Evolutionary conservation across 2,888 invertebrate species (phyloP).

Genomic region (Sycophila texana): DNA sequence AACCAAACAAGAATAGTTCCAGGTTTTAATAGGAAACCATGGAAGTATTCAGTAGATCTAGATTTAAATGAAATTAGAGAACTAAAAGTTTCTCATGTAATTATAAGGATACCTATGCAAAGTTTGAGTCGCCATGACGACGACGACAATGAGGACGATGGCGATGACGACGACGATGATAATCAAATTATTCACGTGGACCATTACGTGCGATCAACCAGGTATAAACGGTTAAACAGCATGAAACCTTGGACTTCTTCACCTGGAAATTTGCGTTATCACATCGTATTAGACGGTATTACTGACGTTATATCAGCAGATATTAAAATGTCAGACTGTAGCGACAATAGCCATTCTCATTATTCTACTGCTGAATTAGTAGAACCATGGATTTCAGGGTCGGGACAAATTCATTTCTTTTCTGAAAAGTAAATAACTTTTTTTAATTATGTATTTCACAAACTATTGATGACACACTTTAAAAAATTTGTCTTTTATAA

Average conservation of each 20-base stretch:
- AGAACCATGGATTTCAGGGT: conserved; percentile 65
- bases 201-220: conserved; percentile 48
- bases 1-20: conserved; percentile 79
- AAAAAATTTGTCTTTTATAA: too few species aligned
- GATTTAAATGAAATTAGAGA: conserved; percentile 81
- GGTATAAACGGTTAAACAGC: conserved; percentile 51
- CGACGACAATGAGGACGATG: conserved; percentile 49
- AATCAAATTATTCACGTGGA: conserved; percentile 59
- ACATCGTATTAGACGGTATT: conserved; percentile 60
- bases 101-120: conserved; percentile 81
- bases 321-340: conserved; percentile 61
- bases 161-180: conserved; percentile 57
- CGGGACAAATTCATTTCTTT: conserved; percentile 64
- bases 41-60: conserved; percentile 77
- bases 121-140: conserved; percentile 61
- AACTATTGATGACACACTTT: too few species aligned
- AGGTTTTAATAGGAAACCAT: conserved; percentile 72
- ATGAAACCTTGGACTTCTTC: conserved; percentile 56
- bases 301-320: conserved; percentile 65
- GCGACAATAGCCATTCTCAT: conserved; percentile 55
- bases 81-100: conserved; percentile 81
- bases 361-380: conserved; percentile 65
- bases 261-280: conserved; percentile 64
- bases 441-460: conserved; percentile 8
- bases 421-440: conserved; percentile 60